Evolutionary conservation across 23 tunicate genomes (phyloP).

Genomic region (Aplidium turbinatum): DNA sequence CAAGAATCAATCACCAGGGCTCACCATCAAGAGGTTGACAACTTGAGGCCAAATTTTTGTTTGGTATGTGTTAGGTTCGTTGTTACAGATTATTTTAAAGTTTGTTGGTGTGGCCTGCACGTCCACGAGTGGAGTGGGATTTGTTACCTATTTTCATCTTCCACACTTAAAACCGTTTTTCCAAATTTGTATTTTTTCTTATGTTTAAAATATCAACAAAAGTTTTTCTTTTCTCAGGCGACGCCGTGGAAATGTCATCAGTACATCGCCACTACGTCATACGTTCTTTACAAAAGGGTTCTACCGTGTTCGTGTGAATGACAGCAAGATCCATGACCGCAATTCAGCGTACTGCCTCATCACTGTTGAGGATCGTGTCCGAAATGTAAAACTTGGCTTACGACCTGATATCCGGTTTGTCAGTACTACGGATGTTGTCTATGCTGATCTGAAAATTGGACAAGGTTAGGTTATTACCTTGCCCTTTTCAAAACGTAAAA

Average conservation of each 20-base stretch:
- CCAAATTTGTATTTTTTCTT: no score
- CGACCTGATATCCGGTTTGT: constrained; percentile 24
- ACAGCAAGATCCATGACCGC: neutral
- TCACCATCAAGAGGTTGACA: no score
- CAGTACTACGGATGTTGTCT: constrained; percentile 16
- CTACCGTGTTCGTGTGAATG: constrained; percentile 22
- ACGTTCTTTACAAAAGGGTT: constrained; percentile 24
- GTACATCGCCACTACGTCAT: constrained; percentile 29
- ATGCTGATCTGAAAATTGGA: constrained; percentile 4
- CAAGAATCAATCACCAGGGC: no score
- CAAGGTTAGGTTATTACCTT: constrained; percentile 12
- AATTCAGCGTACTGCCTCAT: constrained; percentile 19
- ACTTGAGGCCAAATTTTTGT: no score
- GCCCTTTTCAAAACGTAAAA: no score
- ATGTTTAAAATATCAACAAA: no score
- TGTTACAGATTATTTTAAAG: no score
- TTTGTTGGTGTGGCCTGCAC: no score
- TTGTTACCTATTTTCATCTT: no score
- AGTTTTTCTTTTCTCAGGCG: constrained; percentile 5
- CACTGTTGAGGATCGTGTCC: constrained; percentile 33
- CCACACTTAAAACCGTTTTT: no score
- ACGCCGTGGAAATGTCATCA: neutral
- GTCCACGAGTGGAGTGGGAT: no score
- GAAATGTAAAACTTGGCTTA: neutral
- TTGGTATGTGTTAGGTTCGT: no score